Percentiles rank a stretch among this genome's conserved stretches.
Conservation (phyloP, 2,113 vertebrate species). For the Electrona antarctica region DNA sequence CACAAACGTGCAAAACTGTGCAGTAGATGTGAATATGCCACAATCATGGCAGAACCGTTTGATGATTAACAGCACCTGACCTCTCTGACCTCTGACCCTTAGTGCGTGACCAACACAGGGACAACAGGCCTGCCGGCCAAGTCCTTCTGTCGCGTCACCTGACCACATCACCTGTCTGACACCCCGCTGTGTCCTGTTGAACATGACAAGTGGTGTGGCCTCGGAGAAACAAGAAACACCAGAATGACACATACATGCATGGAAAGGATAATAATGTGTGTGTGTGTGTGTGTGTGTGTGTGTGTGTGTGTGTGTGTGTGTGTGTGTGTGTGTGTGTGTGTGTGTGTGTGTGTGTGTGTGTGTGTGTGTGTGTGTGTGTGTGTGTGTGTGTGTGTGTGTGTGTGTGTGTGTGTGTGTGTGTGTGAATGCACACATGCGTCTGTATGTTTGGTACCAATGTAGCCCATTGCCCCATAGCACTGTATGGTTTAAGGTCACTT, state of each 20-base stretch:
- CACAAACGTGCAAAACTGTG: background rate
- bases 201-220: constrained; percentile 51
- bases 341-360: background rate
- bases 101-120: constrained; percentile 36
- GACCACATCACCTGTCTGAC: constrained; percentile 63
- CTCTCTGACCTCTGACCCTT: constrained; percentile 50
- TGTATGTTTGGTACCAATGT: too few species aligned
- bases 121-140: constrained; percentile 52
- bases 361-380: background rate
- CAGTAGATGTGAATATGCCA: background rate
- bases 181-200: constrained; percentile 53
- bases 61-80: constrained; percentile 38
- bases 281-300: too few species aligned
- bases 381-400: background rate
- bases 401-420: background rate
- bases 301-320: background rate
- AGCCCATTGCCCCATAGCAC: too few species aligned
- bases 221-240: constrained; percentile 18
- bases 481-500: too few species aligned
- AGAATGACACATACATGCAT: constrained; percentile 32
- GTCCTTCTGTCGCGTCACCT: constrained; percentile 38
- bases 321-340: too few species aligned
- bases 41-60: constrained; percentile 10
- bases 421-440: too few species aligned
- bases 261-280: background rate